Evolutionary conservation across 2,797 vertebrate genomes (phyloP), one percentile per base, ranked within the genome.

Genomic region (Epinephelus coioides): DNA sequence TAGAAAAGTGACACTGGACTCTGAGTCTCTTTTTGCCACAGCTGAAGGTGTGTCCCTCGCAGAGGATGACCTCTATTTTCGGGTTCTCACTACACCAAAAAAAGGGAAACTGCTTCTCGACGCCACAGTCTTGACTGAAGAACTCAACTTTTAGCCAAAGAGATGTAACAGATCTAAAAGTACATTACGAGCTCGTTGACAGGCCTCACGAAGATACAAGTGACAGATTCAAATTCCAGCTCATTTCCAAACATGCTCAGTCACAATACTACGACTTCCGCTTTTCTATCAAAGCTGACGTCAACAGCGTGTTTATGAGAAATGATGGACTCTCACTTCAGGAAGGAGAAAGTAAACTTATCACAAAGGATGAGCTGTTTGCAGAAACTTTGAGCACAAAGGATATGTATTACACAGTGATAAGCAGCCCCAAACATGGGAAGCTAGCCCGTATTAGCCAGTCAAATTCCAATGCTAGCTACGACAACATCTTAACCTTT

Each of bases 341-440:
- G 78, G 97, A 99, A 90, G 97, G 98, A 53, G 97, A 97, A 90
- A 96, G 94, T 88, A 97, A 95, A 81, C 88, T 98, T 69, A 97
- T 99, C 76, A 97, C 95, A 2, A 95, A 94, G 88, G 89, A 90
- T 0, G 85, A 96, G 55, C 89, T 98, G 72, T 98, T 97, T 93
- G 94, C 96, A 68, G 95, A 97, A 93, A 97, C 95, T 21, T 76
- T 87, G 10, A 95, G 94, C 70, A 95, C 96, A 60, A 96, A 90
- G 79, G 91, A 91, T 5, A 95, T 98, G 84, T 93, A 89, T 70
- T 98, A 97, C 86, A 93, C 95, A 11, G 79, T 99, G 84, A 94
- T 68, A 65, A 94, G 89, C 69, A 94, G 94, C 85, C 97, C 96
- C 21, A 94, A 90, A 71, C 93, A 97, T 43, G 98, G 98, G 44